phyloP scores from a whole-genome alignment of 2,888 invertebrate species.

The Molorchus minor region DNA sequence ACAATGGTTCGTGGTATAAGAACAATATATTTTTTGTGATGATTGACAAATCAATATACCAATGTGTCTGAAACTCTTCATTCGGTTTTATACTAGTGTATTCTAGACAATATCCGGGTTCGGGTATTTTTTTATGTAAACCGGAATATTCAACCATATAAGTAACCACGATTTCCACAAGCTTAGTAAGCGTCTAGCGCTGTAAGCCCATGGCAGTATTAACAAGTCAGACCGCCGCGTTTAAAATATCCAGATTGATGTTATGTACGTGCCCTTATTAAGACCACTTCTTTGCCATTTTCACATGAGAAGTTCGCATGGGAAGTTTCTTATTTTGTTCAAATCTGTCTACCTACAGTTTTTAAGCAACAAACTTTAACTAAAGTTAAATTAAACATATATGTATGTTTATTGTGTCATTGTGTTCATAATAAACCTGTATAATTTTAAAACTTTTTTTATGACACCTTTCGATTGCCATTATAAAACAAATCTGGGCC shows the following conservation, averaged over 20 bases:
- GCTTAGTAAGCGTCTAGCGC: slow-evolving; percentile 36
- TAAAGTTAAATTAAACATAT: no score
- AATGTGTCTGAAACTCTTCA: no score
- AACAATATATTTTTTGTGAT: no score
- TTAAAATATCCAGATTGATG: slow-evolving; percentile 43
- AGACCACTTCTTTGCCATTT: slow-evolving; percentile 37
- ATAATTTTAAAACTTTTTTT: no score
- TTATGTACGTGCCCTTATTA: slow-evolving; percentile 43
- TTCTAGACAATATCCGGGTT: slow-evolving; percentile 10
- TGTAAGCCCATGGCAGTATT: slow-evolving; percentile 35
- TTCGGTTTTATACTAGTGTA: no score
- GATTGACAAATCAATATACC: no score
- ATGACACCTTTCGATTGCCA: no score
- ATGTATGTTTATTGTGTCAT: no score
- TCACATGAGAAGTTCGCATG: slow-evolving; percentile 37
- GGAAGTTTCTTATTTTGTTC: slow-evolving; percentile 4
- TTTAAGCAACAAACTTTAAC: neutral
- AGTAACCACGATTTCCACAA: slow-evolving; percentile 26
- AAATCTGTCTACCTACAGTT: slow-evolving; percentile 3
- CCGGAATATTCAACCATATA: slow-evolving; percentile 18
- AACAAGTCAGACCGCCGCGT: slow-evolving; percentile 43
- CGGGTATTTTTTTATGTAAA: slow-evolving; percentile 13
- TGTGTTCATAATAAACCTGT: no score
- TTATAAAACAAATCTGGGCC: no score
- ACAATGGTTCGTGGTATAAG: no score